Base-by-base conservation (phyloP, 2,113 vertebrate species). In the Cottus gobio region DNA sequence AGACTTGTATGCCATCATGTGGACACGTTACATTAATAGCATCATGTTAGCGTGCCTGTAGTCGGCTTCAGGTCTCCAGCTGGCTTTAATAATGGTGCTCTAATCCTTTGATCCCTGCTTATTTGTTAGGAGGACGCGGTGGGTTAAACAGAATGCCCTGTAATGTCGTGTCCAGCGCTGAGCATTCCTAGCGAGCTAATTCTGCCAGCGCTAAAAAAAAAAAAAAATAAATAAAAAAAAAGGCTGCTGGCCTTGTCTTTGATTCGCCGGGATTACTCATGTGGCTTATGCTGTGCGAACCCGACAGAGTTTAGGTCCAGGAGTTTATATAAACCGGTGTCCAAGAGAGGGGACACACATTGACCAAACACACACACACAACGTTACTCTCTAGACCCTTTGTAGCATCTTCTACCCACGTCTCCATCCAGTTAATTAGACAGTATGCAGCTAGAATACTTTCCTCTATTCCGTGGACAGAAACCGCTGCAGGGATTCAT, bases 71-170 rank as follows among this genome's bases (percentile, higher is more conserved):
- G 24, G 64, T 61, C 80, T 77, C 82, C 85, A 88, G 85, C 72
- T 89, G 90, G 80, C 57, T 87, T 88, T 83, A 76, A 90, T 90
- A 84, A 82, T 58, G 77, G 44, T 2, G 24, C 70, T 64, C 28
- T 80, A 85, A 87, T 86, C 87, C 84, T 89, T 77, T 90, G 71
- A 88, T 91, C 86, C 75, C 54, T 75, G 72, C 62, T 85, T 79
- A 57, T 86, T 91, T 89, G 82, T 81, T 67, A 61, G 76, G 65
- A 85, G 76, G 65, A 85, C 50, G 85, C 81, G 78, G 77, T 0
- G 37, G 85, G 87, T 89, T 90, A 85, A 86, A 86, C 77, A 73
- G 74, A 91, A 89, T 76, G 81, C 52, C 76, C 71, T 79, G 75
- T 62, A 75, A 74, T 79, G 48, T 64, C 75, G 66, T 72, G 67